These are phyloP conservation scores for Synanthedon formicaeformis DNA, from an alignment of 2,888 invertebrate genomes.

Conservation along the genomic window DNA sequence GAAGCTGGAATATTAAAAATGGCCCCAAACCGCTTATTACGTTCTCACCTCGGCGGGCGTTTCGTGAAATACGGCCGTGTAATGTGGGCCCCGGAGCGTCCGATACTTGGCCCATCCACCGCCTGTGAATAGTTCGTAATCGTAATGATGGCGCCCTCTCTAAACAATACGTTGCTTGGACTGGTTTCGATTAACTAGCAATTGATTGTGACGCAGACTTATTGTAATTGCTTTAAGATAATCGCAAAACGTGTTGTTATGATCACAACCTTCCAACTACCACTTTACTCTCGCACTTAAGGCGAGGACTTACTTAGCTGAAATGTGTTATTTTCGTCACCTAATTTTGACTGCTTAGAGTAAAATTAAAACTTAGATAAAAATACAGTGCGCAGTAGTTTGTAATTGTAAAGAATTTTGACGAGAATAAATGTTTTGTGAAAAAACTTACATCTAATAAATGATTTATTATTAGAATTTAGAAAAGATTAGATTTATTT, in stretches of 20 bases:
- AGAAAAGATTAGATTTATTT: no score
- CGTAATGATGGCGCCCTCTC: slow-evolving; percentile 47
- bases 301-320: no score
- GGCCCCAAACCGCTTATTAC: slow-evolving; percentile 66
- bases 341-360: no score
- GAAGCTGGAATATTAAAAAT: slow-evolving; percentile 70
- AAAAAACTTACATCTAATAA: no score
- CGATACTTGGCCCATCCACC: slow-evolving; percentile 15
- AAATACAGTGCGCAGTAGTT: no score
- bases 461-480: no score
- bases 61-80: slow-evolving; percentile 63
- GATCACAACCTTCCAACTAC: no score
- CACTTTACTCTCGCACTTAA: no score
- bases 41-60: slow-evolving; percentile 66
- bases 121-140: slow-evolving; percentile 31
- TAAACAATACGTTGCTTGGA: slow-evolving; percentile 11
- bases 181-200: neutral
- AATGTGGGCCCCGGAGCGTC: slow-evolving; percentile 44
- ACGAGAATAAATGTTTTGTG: no score
- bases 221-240: neutral
- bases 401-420: no score
- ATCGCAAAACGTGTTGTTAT: neutral
- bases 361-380: no score
- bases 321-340: no score
- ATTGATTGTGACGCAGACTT: neutral